Evolutionary conservation across 64 coral and sea anemone genomes (phyloP).

Genomic region (Montipora efflorescens): DNA sequence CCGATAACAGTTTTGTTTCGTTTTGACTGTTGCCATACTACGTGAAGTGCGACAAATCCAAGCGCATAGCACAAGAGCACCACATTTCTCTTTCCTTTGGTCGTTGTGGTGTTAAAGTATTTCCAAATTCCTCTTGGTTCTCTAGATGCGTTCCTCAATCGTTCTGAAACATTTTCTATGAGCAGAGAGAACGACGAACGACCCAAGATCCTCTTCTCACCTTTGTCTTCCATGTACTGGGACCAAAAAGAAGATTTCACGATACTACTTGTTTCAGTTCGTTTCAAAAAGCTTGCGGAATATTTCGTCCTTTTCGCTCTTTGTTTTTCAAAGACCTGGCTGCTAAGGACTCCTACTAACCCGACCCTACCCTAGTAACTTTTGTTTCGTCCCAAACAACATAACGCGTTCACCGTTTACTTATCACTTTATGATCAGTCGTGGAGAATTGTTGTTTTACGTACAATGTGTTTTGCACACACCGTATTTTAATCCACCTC

Average conservation of each 20-base stretch:
- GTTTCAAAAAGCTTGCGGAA: background rate
- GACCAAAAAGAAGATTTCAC: background rate
- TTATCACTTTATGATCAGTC: background rate
- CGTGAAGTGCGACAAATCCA: constrained; percentile 68
- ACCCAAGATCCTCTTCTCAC: background rate
- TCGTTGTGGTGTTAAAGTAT: constrained; percentile 64
- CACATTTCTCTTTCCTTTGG: constrained; percentile 59
- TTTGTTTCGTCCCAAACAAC: constrained; percentile 13
- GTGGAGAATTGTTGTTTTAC: constrained; percentile 22
- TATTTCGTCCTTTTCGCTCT: background rate
- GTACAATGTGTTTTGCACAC: background rate
- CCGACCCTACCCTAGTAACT: background rate
- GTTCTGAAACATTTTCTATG: constrained; percentile 10
- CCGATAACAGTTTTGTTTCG: background rate
- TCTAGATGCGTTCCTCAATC: background rate
- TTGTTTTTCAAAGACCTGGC: background rate
- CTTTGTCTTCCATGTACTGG: background rate
- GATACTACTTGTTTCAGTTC: no score
- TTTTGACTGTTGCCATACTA: constrained; percentile 59
- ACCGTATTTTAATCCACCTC: background rate
- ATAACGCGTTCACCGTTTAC: background rate
- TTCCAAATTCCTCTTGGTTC: constrained; percentile 24
- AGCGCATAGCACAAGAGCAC: constrained; percentile 51
- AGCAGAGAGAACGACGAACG: background rate
- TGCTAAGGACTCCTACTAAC: background rate